Percentiles rank a stretch among this genome's conserved stretches.
Conservation (phyloP, 1,140 invertebrate genomes). For the Augochlora pura region DNA sequence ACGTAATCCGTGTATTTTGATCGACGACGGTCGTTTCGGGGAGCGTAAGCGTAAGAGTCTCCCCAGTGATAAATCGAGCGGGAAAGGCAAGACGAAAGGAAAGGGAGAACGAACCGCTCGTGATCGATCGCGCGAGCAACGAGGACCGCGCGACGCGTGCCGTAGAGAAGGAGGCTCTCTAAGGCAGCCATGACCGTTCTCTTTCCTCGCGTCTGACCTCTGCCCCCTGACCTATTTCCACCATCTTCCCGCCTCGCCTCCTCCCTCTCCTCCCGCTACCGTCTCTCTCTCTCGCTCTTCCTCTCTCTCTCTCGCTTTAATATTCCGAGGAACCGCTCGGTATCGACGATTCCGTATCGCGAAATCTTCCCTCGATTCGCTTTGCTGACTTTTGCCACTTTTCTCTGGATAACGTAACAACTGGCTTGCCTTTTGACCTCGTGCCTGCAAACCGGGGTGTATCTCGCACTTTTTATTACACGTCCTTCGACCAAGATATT, state of each 20-base stretch:
- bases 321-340: not conserved
- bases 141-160: not conserved
- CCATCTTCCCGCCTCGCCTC: constrained; percentile 8
- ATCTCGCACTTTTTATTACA: too few species aligned
- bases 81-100: constrained; percentile 36
- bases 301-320: not conserved
- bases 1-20: constrained; percentile 21
- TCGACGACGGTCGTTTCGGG: constrained; percentile 7
- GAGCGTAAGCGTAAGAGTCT: not conserved
- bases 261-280: too few species aligned
- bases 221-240: constrained; percentile 51
- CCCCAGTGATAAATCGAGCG: constrained; percentile 46
- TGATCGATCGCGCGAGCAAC: constrained; percentile 38
- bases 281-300: not conserved
- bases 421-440: too few species aligned
- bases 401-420: too few species aligned
- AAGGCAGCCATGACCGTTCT: constrained; percentile 52
- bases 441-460: too few species aligned
- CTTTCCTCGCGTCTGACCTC: constrained; percentile 51
- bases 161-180: constrained; percentile 5
- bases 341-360: not conserved
- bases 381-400: not conserved
- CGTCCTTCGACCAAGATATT: too few species aligned
- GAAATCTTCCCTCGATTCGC: not conserved
- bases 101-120: constrained; percentile 11